These are phyloP conservation scores for Endotricha flammealis DNA, from an alignment of 2,888 invertebrate genomes.

Conservation along the genomic window DNA sequence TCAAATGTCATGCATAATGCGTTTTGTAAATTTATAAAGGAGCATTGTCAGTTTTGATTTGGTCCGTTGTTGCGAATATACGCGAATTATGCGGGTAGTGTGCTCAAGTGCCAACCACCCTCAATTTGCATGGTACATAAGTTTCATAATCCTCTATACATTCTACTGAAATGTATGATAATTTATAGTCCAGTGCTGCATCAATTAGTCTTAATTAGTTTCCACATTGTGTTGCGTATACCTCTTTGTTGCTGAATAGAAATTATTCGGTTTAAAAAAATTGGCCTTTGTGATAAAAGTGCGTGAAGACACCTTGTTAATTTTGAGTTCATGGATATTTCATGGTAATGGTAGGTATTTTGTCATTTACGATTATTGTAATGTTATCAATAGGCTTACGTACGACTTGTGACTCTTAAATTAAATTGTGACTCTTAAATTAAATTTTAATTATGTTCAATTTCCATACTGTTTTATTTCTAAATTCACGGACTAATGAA, in stretches of 20 bases:
- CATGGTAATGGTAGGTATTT: conserved; percentile 8
- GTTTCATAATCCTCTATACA: conserved; percentile 5
- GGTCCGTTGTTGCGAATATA: conserved; percentile 6
- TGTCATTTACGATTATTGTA: no score
- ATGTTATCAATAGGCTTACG: no score
- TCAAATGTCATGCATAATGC: conserved; percentile 13
- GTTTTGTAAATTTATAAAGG: conserved; percentile 13
- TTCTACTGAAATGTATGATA: conserved; percentile 20
- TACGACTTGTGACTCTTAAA: no score
- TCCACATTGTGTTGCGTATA: conserved; percentile 24
- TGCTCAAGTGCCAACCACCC: conserved; percentile 17
- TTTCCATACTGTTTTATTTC: no score
- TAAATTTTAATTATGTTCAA: no score
- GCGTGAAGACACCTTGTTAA: conserved; percentile 3
- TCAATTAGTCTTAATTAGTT: conserved; percentile 34
- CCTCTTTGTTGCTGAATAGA: conserved; percentile 12
- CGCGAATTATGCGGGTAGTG: neutral
- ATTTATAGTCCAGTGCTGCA: conserved; percentile 24
- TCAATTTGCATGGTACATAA: conserved; percentile 19
- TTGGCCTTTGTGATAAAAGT: conserved; percentile 1
- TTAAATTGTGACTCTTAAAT: no score
- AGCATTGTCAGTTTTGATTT: conserved; percentile 6
- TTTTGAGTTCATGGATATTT: conserved; percentile 1
- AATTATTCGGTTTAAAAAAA: conserved; percentile 9
- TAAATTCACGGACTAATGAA: no score